phyloP scores from a whole-genome alignment of 2,888 invertebrate genomes.

The Troides aeacus region DNA sequence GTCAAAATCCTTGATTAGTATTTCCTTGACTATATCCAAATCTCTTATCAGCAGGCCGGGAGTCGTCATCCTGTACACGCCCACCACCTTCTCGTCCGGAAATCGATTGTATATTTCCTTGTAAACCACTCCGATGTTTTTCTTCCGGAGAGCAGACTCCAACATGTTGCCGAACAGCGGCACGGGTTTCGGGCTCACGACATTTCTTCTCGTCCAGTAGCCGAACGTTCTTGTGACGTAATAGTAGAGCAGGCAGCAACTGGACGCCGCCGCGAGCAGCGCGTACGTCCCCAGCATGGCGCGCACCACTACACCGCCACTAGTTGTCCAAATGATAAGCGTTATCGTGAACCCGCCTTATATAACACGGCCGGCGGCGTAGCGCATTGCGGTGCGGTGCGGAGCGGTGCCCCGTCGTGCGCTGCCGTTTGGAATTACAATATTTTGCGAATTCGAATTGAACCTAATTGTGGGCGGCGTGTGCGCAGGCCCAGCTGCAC shows the following conservation, averaged over 20 bases:
- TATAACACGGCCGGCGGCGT: too few relatives aligned
- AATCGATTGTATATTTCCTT: conserved; percentile 46
- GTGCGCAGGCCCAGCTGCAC: too few relatives aligned
- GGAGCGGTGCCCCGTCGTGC: too few relatives aligned
- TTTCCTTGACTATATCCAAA: conserved; percentile 50
- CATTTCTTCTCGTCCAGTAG: conserved; percentile 51
- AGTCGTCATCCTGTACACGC: conserved; percentile 50
- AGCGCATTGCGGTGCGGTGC: too few relatives aligned
- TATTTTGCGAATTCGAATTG: too few relatives aligned
- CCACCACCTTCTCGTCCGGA: conserved; percentile 55
- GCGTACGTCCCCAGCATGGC: background rate
- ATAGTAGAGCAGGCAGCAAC: conserved; percentile 35
- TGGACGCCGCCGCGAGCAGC: background rate
- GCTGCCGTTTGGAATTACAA: too few relatives aligned
- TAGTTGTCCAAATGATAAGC: too few relatives aligned
- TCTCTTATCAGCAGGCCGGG: conserved; percentile 52
- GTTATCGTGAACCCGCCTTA: too few relatives aligned
- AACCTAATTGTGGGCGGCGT: too few relatives aligned
- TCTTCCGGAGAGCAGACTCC: conserved; percentile 40
- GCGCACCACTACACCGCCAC: background rate
- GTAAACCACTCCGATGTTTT: conserved; percentile 38
- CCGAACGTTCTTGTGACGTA: conserved; percentile 50
- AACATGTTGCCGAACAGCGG: conserved; percentile 49
- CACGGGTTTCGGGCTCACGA: conserved; percentile 45
- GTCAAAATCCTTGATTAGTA: conserved; percentile 58